Base-by-base conservation (phyloP, 2,113 vertebrate genomes). In the Antigone vipio region DNA sequence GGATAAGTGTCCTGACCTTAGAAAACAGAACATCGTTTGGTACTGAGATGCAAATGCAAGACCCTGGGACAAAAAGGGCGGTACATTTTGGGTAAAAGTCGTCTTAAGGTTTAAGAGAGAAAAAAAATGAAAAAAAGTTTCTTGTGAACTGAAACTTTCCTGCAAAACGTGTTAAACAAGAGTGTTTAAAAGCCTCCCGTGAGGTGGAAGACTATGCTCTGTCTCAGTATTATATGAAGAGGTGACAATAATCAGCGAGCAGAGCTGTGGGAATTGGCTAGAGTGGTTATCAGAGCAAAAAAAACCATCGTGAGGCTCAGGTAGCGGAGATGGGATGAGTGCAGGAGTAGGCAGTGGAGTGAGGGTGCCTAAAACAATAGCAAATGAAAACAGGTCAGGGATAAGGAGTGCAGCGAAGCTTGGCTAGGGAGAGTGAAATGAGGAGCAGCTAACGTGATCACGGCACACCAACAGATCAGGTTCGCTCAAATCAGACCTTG, bases 281-380 rank as follows among this genome's bases (percentile, higher is more conserved):
- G 44, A 30, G 16, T 10, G 3, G 2, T 74, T 50, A 50, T 15
- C 59, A 82, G 74, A 45, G n/a, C 0, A 12, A 42, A 42, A 42
- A 16, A 35, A 45, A 18, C 3, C 6, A 42, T 6, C 3, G 0
- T 24, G 22, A 60, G 42, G 19, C 26, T 50, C 75, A 52, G 17
- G 12, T 4, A 35, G 38, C 30, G 47, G 62, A 78, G 55, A 59
- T 0, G 0, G 45, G 60, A 38, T 15, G 17, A 38, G 9, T 62
- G 32, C 56, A 67, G 52, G 22, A 75, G 34, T 16, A 74, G 26
- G 10, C 34, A 58, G 17, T 53, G 52, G 35, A 60, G 38, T 49
- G 32, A 77, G 18, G 6, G 17, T 26, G 16, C 30, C 23, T 81
- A 7, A 81, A 88, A 60, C 14, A 32, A 3, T 3, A 60, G 23